phyloP scores from a whole-genome alignment of 2,888 invertebrate species.

The Cosmia pyralina region DNA sequence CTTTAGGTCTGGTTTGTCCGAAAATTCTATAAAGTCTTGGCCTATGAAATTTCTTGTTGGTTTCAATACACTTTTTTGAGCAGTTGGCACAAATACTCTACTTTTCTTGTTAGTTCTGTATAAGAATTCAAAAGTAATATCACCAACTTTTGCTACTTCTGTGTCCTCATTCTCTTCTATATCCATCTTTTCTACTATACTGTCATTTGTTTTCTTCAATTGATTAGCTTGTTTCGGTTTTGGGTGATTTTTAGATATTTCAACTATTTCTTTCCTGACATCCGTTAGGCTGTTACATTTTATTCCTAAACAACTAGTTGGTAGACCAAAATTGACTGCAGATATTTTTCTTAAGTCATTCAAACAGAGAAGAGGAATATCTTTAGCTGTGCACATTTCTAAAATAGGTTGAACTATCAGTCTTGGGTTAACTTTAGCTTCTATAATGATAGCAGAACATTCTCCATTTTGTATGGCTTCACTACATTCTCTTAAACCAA shows the following conservation, averaged over 20 bases:
- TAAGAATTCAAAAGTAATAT: conserved; percentile 73
- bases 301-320: conserved; percentile 84
- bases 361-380: conserved; percentile 82
- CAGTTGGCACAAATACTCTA: conserved; percentile 80
- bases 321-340: conserved; percentile 79
- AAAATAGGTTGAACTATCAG: conserved; percentile 83
- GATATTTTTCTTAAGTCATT: conserved; percentile 75
- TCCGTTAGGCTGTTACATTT: conserved; percentile 71
- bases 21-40: conserved; percentile 81
- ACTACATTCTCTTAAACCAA: conserved; percentile 83
- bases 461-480: conserved; percentile 69
- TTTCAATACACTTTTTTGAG: conserved; percentile 45
- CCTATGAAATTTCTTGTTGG: conserved; percentile 73
- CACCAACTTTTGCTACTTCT: background rate
- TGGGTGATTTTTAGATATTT: conserved; percentile 69
- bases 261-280: conserved; percentile 66
- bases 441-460: conserved; percentile 83
- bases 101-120: conserved; percentile 79
- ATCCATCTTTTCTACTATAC: conserved; percentile 50
- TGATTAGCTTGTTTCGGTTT: conserved; percentile 47
- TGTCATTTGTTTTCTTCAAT: conserved; percentile 31
- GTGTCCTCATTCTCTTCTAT: conserved; percentile 20
- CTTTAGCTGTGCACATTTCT: conserved; percentile 73
- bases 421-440: conserved; percentile 81
- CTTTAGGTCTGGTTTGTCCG: conserved; percentile 66